These are phyloP conservation scores for Osmerus eperlanus DNA, from an alignment of 2,113 vertebrate genomes.

Conservation along the genomic window DNA sequence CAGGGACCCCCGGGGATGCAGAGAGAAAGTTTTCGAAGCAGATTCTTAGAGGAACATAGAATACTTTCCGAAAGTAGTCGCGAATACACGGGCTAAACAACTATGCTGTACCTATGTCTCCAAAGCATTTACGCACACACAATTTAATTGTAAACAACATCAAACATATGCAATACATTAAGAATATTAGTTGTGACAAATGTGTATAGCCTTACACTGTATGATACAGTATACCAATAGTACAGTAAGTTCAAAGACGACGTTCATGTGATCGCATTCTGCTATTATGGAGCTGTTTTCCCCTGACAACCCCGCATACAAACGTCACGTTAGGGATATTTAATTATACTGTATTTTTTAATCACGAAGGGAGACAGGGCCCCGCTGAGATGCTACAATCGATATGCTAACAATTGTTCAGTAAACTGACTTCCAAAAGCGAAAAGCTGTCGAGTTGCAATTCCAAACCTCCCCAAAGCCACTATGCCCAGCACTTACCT, in stretches of 20 bases:
- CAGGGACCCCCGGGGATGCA: conserved; percentile 39
- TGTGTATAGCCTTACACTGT: not conserved
- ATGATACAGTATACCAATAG: not conserved
- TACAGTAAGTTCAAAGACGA: conserved; percentile 75
- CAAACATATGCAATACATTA: not conserved
- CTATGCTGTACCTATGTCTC: conserved; percentile 20
- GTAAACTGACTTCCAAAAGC: conserved; percentile 81
- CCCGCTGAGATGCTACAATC: conserved; percentile 74
- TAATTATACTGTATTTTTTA: conserved; percentile 87
- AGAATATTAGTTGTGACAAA: conserved; percentile 2
- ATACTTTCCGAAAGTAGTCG: conserved; percentile 33
- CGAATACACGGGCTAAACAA: not conserved
- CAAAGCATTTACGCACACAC: conserved; percentile 34
- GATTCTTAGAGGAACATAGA: conserved; percentile 39
- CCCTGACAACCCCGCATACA: conserved; percentile 78
- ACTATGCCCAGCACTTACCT: conserved; percentile 84
- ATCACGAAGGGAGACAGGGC: conserved; percentile 81
- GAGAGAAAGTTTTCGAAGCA: conserved; percentile 57
- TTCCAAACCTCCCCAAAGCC: conserved; percentile 36
- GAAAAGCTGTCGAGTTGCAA: conserved; percentile 41
- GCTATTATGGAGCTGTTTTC: conserved; percentile 65
- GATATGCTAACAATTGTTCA: conserved; percentile 59
- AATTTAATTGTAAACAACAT: not conserved
- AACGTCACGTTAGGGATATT: conserved; percentile 87
- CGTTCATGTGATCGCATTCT: conserved; percentile 73